Base-by-base conservation (phyloP, 1,140 invertebrate species). In the Drosophila punjabiensis region DNA sequence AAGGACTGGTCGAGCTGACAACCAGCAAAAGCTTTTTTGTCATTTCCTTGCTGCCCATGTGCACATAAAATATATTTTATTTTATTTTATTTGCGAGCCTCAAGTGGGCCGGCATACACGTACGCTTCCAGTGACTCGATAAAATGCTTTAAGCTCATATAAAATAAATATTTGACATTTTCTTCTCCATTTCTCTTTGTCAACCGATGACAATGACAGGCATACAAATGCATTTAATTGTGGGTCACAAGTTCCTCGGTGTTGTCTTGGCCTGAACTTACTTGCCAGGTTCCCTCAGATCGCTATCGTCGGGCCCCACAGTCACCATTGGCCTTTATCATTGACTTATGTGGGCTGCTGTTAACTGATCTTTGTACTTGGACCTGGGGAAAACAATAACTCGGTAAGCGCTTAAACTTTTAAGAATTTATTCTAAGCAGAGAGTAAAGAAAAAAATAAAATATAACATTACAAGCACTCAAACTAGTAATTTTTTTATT, bases 201-300 rank as follows among this genome's bases (percentile, higher is more conserved):
- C 60, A 56, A 68, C 68, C 59, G 79, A 80, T 82, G 87, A 90
- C 82, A 89, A 61, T 77, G 86, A 82, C 86, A 90, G 86, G 82
- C 82, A 68, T 80, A 81, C 87, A 89, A 89, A 91, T 74, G 79
- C 86, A 80, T 86, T 90, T 90, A 90, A 89, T 90, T 89, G 86
- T 81, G 61, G 66, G 52, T 84, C 71, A 75, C 68, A 74, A 41
- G 71, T 62, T 62, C 35, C 41, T 52, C 20, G 43, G n/a, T 32
- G 4, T 48, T 69, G 68, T 56, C 68, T 69, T 70, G 67, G 37
- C 63, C 47, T 20, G 18, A 28, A 70, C 47, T 67, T 39, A 53
- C 63, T 69, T 24, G 50, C 45, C 68, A 69, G 33, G 32, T 33
- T 32, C 28, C 33, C 66, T 30, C 32, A 43, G 32, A 33, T 75